Percentiles rank a stretch among this genome's conserved stretches.
These are phyloP conservation scores for Zaprionus davidi DNA, from an alignment of 1,140 invertebrate genomes.

Conservation along the genomic window DNA sequence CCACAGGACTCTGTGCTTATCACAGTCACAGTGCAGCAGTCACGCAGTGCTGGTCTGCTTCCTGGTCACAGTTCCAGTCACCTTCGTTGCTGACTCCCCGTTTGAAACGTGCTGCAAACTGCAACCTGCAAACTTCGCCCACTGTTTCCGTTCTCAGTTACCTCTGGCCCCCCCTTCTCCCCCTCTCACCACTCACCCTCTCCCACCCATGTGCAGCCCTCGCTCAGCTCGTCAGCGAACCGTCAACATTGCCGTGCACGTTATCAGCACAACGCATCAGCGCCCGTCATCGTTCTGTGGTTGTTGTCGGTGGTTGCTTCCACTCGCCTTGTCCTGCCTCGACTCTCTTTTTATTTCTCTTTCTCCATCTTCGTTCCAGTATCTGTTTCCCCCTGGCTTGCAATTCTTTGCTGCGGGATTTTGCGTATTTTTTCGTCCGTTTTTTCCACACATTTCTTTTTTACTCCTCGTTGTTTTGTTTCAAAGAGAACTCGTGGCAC, in stretches of 20 bases:
- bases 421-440: slow-evolving; percentile 16
- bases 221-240: slow-evolving; percentile 26
- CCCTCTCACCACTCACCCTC: not conserved
- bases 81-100: not conserved
- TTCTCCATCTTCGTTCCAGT: not conserved
- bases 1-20: not conserved
- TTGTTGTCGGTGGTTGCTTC: slow-evolving; percentile 55
- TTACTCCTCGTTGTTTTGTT: slow-evolving; percentile 15
- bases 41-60: too few species aligned
- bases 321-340: slow-evolving; percentile 1
- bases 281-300: slow-evolving; percentile 34
- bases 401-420: slow-evolving; percentile 13
- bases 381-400: not conserved
- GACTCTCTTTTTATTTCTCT: not conserved
- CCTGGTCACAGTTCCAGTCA: not conserved
- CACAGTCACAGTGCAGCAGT: not conserved
- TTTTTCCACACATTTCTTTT: slow-evolving; percentile 14
- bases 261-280: slow-evolving; percentile 67
- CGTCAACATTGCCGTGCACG: slow-evolving; percentile 50
- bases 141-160: not conserved
- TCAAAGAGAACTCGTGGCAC: slow-evolving; percentile 60
- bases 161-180: not conserved
- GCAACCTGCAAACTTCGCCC: not conserved
- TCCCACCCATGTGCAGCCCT: not conserved
- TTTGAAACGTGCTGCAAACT: not conserved